Evolutionary conservation across 2,113 vertebrate genomes (phyloP).

Genomic region (Rafetus swinhoei): DNA sequence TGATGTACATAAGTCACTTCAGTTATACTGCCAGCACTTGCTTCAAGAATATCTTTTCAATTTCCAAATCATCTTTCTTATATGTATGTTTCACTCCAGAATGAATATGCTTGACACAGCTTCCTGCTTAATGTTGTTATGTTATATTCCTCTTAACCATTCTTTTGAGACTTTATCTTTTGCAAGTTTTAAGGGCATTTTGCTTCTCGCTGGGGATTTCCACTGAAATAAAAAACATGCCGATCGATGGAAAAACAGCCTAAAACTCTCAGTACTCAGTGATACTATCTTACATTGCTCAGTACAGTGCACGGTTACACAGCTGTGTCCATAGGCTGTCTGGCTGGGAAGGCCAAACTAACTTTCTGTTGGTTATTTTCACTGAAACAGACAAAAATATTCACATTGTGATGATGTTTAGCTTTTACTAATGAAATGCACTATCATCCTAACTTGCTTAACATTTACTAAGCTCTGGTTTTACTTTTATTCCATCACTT

Average conservation of each 20-base stretch:
- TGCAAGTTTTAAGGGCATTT: slow-evolving; percentile 1
- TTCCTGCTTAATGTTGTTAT: not conserved
- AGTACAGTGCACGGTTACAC: not conserved
- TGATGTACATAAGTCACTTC: not conserved
- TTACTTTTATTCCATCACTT: not conserved
- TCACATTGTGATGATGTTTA: not conserved
- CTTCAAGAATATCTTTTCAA: not conserved
- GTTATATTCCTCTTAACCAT: not conserved
- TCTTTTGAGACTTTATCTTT: not conserved
- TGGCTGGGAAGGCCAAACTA: not conserved
- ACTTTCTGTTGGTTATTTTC: not conserved
- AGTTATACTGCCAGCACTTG: not conserved
- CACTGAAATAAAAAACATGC: not conserved
- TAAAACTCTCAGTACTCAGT: not conserved
- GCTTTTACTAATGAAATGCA: not conserved
- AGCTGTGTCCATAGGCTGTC: not conserved
- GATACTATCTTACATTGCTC: not conserved
- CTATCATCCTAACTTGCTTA: not conserved
- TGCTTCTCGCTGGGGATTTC: not conserved
- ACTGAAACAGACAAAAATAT: not conserved
- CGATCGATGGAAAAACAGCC: not conserved
- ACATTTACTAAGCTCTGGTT: not conserved
- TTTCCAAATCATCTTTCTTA: not conserved
- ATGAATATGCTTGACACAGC: not conserved
- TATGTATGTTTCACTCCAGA: not conserved